Base-by-base conservation (phyloP, 2,797 vertebrate species). In the Epinephelus coioides region DNA sequence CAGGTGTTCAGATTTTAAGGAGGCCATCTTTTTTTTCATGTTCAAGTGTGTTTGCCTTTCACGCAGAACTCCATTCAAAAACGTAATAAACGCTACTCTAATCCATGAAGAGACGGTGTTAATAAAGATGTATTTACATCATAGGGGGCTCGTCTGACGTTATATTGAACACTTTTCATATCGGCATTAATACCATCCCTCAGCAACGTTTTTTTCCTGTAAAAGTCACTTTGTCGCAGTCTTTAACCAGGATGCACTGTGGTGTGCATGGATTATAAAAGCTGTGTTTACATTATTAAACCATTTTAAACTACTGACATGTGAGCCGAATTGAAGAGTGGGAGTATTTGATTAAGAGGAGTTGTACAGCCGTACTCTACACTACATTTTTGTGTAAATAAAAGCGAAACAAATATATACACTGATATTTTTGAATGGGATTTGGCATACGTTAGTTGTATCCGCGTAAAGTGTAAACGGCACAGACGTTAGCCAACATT, bases 351-450 rank as follows among this genome's bases (percentile, higher is more conserved):
- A 62, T 50, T 4, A 2, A 53, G 19, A 25, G 0, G 4, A 15
- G 0, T 5, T n/a, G 5, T 1, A 19, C 2, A n/a, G 5, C 38
- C 10, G 4, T 34, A n/a, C 10, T 30, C 0, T 12, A 12, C 0
- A 18, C 1, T 0, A 8, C 1, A 2, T 1, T 0, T n/a, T 4
- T 30, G 18, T 25, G 0, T 3, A 2, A 0, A 14, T 38, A 47
- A 1, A 13, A 34, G 0, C 11, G 5, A 40, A 51, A 63, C 12
- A 11, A 57, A 15, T 23, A 2, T 34, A 13, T 0, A 67, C 4
- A 11, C 12, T 2, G 1, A 18, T 43, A 19, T 50, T 46, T 53
- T 8, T 25, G 0, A 51, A 59, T 18, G 43, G 2, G 0, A 2
- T 46, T 51, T 54, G 3, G 15, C 0, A 1, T 4, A 49, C 2